Percentiles rank a stretch among this genome's conserved stretches.
phyloP scores from a whole-genome alignment of 2,888 invertebrate genomes.

The Biston stratarius region DNA sequence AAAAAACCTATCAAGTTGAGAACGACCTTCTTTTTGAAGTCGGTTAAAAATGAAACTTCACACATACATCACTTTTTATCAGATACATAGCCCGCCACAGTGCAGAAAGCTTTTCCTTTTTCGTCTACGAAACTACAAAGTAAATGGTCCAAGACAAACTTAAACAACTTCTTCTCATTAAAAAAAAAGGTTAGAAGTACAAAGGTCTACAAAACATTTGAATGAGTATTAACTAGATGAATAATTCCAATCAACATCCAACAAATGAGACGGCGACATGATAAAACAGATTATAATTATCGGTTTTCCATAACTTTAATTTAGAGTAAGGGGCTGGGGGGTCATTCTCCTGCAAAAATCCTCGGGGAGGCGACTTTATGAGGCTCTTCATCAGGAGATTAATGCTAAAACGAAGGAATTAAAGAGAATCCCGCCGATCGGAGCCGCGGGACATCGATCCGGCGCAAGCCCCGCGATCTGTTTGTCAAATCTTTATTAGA shows the following conservation, averaged over 20 bases:
- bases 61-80: too few relatives aligned
- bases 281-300: conserved; percentile 61
- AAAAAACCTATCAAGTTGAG: too few relatives aligned
- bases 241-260: conserved; percentile 49
- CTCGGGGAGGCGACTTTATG: conserved; percentile 53
- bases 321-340: conserved; percentile 48
- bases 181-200: too few relatives aligned
- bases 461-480: conserved; percentile 20
- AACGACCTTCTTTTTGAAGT: too few relatives aligned
- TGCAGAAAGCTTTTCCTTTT: too few relatives aligned
- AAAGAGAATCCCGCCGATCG: conserved; percentile 56
- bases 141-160: too few relatives aligned
- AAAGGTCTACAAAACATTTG: background rate
- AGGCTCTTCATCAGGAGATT: conserved; percentile 64
- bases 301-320: conserved; percentile 65
- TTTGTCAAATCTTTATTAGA: conserved; percentile 23
- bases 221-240: conserved; percentile 20
- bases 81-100: too few relatives aligned
- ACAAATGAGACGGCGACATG: conserved; percentile 48
- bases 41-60: too few relatives aligned
- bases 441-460: conserved; percentile 27
- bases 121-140: too few relatives aligned
- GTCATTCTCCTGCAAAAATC: conserved; percentile 55
- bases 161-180: too few relatives aligned
- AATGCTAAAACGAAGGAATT: conserved; percentile 66